Percentiles rank a stretch among this genome's conserved stretches.
Evolutionary conservation across 1,140 invertebrate genomes (phyloP).

Genomic region (Zaprionus camerounensis): DNA sequence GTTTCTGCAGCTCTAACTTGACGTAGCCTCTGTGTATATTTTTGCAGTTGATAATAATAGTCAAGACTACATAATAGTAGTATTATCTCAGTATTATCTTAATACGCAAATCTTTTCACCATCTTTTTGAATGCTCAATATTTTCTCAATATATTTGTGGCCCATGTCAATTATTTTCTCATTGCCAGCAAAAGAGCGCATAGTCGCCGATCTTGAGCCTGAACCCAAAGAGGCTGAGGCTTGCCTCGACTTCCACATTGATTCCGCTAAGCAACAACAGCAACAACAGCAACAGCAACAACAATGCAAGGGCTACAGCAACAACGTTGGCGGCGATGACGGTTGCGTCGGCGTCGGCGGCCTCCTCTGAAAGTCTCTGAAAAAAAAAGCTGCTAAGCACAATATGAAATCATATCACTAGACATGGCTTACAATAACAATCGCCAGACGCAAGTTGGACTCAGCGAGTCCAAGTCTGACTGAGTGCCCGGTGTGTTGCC

Average conservation of each 20-base stretch:
- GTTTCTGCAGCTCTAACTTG: no score
- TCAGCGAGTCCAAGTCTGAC: constrained; percentile 67
- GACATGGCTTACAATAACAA: constrained; percentile 81
- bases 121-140: neutral
- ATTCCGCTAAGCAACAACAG: constrained; percentile 14
- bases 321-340: constrained; percentile 48
- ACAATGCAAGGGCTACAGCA: constrained; percentile 33
- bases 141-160: constrained; percentile 11
- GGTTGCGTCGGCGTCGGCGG: constrained; percentile 36
- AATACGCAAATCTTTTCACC: neutral
- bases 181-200: neutral
- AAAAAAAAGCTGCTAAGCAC: constrained; percentile 71
- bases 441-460: constrained; percentile 26
- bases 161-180: constrained; percentile 19
- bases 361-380: constrained; percentile 60
- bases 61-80: no score
- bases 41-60: no score
- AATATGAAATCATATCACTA: constrained; percentile 81
- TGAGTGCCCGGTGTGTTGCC: constrained; percentile 52
- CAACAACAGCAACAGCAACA: constrained; percentile 48
- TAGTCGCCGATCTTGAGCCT: neutral
- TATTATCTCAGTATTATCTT: no score
- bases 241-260: constrained; percentile 1
- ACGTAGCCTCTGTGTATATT: no score
- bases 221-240: neutral